phyloP scores from a whole-genome alignment of 2,888 invertebrate genomes.

The Sphaerophoria taeniata region DNA sequence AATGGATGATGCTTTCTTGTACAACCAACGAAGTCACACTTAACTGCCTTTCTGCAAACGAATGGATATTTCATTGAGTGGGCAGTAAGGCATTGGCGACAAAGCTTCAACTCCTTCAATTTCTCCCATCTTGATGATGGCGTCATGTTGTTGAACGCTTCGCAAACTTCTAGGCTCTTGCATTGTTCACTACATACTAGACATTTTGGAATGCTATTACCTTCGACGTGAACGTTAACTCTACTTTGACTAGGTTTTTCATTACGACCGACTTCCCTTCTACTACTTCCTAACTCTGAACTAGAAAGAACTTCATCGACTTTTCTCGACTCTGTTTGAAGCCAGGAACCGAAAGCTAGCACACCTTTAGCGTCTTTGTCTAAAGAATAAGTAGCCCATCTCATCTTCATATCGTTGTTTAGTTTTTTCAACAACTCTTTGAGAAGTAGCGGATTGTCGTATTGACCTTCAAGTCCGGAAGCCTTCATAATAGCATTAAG shows the following conservation, averaged over 20 bases:
- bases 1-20: conserved; percentile 9
- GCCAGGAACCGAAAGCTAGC: conserved; percentile 26
- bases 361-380: conserved; percentile 8
- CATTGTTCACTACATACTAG: conserved; percentile 7
- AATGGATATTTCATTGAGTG: conserved; percentile 18
- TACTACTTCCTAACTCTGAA: too few species aligned
- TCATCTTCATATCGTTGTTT: conserved; percentile 30
- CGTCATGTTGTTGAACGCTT: not conserved
- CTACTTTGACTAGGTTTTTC: not conserved
- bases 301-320: too few species aligned
- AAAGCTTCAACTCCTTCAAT: conserved; percentile 11
- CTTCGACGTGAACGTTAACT: not conserved
- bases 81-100: conserved; percentile 11
- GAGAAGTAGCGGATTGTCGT: conserved; percentile 16
- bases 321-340: conserved; percentile 10
- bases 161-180: not conserved
- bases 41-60: conserved; percentile 14
- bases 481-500: conserved; percentile 33
- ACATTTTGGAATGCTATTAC: not conserved
- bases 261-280: too few species aligned
- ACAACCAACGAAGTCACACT: conserved; percentile 12
- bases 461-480: conserved; percentile 11
- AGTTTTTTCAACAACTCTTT: conserved; percentile 32
- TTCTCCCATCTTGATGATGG: conserved; percentile 1
- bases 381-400: conserved; percentile 23